Evolutionary conservation across 2,113 vertebrate species (phyloP), one percentile per base, ranked within the genome.

Genomic region (Gobio gobio): DNA sequence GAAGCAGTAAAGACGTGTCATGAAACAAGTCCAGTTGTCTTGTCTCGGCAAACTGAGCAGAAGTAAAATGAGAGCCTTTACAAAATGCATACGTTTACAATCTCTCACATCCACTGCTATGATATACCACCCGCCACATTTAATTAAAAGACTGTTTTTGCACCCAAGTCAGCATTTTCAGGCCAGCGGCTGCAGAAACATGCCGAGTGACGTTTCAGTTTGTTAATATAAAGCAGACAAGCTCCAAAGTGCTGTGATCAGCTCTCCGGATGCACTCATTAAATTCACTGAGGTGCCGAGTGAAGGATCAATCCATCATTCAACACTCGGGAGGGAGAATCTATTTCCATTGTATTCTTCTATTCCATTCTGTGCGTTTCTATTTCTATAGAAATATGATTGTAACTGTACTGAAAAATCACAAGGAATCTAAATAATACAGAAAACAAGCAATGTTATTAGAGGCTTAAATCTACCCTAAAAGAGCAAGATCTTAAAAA

Each of bases 81-180:
- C 8, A 54, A 54, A 20, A 56, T 56, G 18, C 18, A 56, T 56
- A 56, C 18, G 20, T 56, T 77, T 56, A 14, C 76, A 59, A 73
- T 45, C 10, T 73, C 70, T 20, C 24, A 36, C 20, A 36, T 22
- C 16, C 18, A 68, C 33, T 51, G 61, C 63, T 68, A 10, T 64
- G 43, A 82, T 85, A 90, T 89, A 91, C 90, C 89, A 90, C 87
- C 91, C 85, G 82, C 83, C 85, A 61, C 0, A 2, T 66, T 24
- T 93, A 93, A 94, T 93, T 93, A 64, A 92, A 94, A 93, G 87
- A 86, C 33, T n/a, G 83, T 88, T 26, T 93, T 91, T 90, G 89
- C 88, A 91, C 90, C 61, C 72, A 90, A 91, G 92, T 94, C 94
- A 95, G 95, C 93, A 78, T 88, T 95, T 95, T 88, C 89, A 76